These are phyloP conservation scores for Scylla paramamosain DNA, from an alignment of 1,140 invertebrate species.

Conservation along the genomic window DNA sequence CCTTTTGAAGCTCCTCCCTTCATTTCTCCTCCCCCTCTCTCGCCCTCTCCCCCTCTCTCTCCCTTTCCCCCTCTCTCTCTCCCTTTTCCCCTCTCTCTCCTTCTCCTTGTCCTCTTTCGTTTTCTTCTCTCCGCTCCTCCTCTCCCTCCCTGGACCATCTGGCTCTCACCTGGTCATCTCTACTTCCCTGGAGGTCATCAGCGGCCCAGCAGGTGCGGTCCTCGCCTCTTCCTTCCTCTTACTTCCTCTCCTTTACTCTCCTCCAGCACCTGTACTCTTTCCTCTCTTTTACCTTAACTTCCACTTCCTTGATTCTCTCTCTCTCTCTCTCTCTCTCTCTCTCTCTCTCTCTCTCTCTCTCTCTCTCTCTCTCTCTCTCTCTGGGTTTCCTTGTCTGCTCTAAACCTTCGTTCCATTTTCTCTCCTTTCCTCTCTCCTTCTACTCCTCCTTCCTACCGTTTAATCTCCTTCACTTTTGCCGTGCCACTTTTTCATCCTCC, in stretches of 20 bases:
- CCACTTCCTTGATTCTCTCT: not conserved
- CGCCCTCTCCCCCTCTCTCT: too few relatives aligned
- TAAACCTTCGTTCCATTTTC: too few relatives aligned
- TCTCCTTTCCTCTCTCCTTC: too few relatives aligned
- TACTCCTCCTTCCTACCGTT: too few relatives aligned
- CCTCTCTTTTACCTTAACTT: not conserved
- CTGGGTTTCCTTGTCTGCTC: too few relatives aligned
- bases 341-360: conserved; percentile 6
- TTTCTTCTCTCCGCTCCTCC: not conserved
- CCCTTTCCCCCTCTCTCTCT: not conserved
- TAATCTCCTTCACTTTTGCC: too few relatives aligned
- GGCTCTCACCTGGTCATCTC: not conserved
- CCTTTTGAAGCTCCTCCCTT: too few relatives aligned
- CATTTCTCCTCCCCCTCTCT: too few relatives aligned
- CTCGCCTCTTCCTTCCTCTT: not conserved
- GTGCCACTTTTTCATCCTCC: too few relatives aligned
- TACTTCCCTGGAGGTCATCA: not conserved
- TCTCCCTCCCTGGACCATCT: not conserved
- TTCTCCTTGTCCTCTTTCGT: not conserved
- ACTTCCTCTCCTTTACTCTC: not conserved
- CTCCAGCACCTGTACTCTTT: not conserved
- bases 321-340: not conserved
- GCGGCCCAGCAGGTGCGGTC: not conserved
- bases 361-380: not conserved
- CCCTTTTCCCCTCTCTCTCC: not conserved